A percentile compares a stretch with the other conserved stretches of the same genome.
Evolutionary conservation across 2,113 vertebrate species (phyloP).

Genomic region (Chlorodrepanis virens): DNA sequence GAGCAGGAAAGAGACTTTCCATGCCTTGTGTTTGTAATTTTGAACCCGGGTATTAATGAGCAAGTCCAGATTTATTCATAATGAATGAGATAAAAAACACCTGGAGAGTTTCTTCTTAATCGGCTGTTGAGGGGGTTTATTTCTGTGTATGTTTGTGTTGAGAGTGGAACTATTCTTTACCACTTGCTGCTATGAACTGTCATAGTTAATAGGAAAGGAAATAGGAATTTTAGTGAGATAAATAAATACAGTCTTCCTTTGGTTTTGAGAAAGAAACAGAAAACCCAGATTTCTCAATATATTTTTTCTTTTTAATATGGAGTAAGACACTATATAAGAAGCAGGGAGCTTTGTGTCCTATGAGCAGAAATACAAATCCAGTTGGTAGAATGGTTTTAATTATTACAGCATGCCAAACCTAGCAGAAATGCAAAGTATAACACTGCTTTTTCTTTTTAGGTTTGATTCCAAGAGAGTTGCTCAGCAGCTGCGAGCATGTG

Average conservation of each 20-base stretch:
- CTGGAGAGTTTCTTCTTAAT: background rate
- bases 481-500: conserved; percentile 95
- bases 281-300: background rate
- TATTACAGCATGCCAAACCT: background rate
- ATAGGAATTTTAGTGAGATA: background rate
- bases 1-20: no score
- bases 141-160: background rate
- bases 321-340: background rate
- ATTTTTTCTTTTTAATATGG: background rate
- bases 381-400: background rate
- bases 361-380: background rate
- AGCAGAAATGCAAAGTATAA: background rate
- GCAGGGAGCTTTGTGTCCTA: background rate
- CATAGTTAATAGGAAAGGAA: background rate
- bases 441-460: conserved; percentile 62
- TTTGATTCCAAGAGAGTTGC: conserved; percentile 90
- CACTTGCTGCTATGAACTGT: background rate
- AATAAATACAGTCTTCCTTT: background rate
- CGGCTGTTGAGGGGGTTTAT: background rate
- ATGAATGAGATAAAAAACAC: background rate
- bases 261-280: background rate
- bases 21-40: background rate
- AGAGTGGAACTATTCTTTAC: background rate
- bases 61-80: background rate
- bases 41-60: background rate